Evolutionary conservation across 2,797 vertebrate genomes (phyloP), one percentile per base, ranked within the genome.

Genomic region (Cuniculus paca): DNA sequence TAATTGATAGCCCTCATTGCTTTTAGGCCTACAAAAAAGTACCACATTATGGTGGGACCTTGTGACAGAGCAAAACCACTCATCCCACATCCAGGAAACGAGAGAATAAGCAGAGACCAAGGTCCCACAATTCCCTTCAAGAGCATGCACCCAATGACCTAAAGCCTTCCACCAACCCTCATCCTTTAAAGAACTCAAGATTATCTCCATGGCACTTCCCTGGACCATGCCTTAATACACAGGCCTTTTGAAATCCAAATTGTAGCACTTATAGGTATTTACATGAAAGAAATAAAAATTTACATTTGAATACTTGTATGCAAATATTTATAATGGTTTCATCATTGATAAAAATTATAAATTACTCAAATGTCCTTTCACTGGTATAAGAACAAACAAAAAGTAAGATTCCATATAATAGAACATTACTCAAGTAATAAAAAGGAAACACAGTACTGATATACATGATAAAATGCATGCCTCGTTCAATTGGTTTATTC

Each of bases 271-370:
- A 50, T 82, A 92, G 58, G 19, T 63, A 80, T 61, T 90, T 95
- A 61, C 58, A 63, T 10, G 72, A 60, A 11, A 61, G 82, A 91
- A 92, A 90, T 85, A 6, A 88, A 90, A 81, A 72, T 88, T 74
- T 94, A 56, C 52, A 14, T 92, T 84, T 50, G 58, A 60, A 88
- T 11, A 75, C 24, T 68, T 90, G 13, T 17, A 56, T 70, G 24
- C 84, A 39, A 84, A 34, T 80, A 39, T 93, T 81, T 81, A 70
- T 36, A 45, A 65, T 22, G 63, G 28, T 28, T 78, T 94, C 36
- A 60, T 42, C 85, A 82, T 31, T 74, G 78, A 85, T 61, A 81
- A 88, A 91, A 95, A 52, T 34, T 90, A 78, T 63, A 78, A 92
- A 79, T 60, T 94, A 79, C 17, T n/a, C 48, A 74, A n/a, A 86